Percentiles rank a stretch among this genome's conserved stretches.
Conservation (phyloP, 2,797 vertebrate genomes). For the Amblyopsis hoosieri region DNA sequence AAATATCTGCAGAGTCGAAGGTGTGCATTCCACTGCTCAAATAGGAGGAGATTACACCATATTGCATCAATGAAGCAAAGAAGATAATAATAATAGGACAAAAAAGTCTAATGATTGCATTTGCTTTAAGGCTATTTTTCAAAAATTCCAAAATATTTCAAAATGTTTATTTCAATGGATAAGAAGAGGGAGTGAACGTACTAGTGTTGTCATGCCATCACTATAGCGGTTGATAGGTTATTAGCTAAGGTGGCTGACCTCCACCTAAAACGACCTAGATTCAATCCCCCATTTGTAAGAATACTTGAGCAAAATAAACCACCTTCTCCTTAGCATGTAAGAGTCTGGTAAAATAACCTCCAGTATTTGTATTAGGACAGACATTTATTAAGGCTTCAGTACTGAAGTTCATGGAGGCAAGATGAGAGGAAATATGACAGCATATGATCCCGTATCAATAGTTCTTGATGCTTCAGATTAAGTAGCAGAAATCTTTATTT, state of each 20-base stretch:
- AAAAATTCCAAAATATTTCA: slow-evolving; percentile 26
- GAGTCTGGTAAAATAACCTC: too few species aligned
- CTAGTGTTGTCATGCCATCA: background rate
- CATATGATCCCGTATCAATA: slow-evolving; percentile 30
- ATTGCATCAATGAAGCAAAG: slow-evolving; percentile 59
- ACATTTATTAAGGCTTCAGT: background rate
- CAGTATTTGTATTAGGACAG: too few species aligned
- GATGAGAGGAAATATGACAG: slow-evolving; percentile 17
- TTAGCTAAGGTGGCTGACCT: too few species aligned
- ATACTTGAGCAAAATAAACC: too few species aligned
- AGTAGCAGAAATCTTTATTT: slow-evolving; percentile 63
- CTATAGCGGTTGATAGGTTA: too few species aligned
- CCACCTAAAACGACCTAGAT: too few species aligned
- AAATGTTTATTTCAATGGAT: slow-evolving; percentile 22
- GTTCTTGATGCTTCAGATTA: slow-evolving; percentile 40
- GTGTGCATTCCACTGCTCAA: slow-evolving; percentile 45
- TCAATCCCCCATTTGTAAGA: too few species aligned
- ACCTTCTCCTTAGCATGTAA: too few species aligned
- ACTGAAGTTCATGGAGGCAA: slow-evolving; percentile 26
- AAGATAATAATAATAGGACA: slow-evolving; percentile 22
- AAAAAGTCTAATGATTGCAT: slow-evolving; percentile 11
- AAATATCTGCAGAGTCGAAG: slow-evolving; percentile 67
- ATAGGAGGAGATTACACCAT: slow-evolving; percentile 53
- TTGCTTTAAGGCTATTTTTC: slow-evolving; percentile 16
- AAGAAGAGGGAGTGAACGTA: slow-evolving; percentile 18